phyloP scores from a whole-genome alignment of 2,113 vertebrate species.

The Camelus dromedarius region DNA sequence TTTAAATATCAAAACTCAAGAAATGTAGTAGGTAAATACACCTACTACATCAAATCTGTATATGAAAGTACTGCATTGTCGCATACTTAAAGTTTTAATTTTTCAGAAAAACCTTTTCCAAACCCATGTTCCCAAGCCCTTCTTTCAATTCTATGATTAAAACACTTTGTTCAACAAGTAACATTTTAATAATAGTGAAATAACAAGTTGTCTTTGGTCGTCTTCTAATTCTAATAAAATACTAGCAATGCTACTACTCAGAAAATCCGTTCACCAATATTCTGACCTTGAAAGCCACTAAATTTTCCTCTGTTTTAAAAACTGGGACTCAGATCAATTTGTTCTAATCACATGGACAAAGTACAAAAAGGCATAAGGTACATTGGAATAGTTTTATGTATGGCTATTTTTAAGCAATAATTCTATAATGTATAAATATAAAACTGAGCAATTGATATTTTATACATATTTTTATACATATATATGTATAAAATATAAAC shows the following conservation, averaged over 20 bases:
- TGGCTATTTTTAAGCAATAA: background rate
- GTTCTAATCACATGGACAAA: constrained; percentile 56
- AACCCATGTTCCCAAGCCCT: background rate
- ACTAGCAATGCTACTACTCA: background rate
- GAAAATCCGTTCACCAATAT: constrained; percentile 38
- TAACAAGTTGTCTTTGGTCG: background rate
- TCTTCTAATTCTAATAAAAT: background rate
- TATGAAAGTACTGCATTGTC: background rate
- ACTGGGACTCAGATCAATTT: constrained; percentile 17
- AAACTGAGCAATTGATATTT: background rate
- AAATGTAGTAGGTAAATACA: background rate
- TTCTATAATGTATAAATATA: background rate
- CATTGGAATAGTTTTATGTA: background rate
- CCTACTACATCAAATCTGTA: background rate
- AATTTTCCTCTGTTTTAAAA: constrained; percentile 61
- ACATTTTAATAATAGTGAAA: background rate
- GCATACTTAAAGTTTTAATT: background rate
- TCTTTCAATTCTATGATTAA: background rate
- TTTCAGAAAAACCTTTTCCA: background rate
- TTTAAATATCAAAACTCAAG: background rate
- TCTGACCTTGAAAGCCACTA: constrained; percentile 47
- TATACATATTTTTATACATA: too few species aligned
- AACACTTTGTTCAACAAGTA: background rate
- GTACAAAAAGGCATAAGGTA: background rate
- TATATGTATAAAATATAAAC: too few species aligned